Evolutionary conservation across 2,888 invertebrate genomes (phyloP), one percentile per base, ranked within the genome.

Genomic region (Nomada flava): DNA sequence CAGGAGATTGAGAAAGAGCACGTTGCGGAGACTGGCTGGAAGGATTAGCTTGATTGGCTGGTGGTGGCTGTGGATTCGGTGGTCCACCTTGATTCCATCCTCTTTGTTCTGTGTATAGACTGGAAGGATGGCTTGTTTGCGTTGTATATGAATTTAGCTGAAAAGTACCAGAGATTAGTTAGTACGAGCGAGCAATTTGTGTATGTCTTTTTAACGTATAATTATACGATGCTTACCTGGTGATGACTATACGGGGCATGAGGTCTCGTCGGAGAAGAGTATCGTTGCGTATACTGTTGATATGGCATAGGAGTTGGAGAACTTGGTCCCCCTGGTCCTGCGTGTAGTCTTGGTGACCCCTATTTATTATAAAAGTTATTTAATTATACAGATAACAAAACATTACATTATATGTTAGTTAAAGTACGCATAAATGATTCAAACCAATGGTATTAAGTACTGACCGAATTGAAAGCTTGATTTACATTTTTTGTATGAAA

Each of bases 281-380:
- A 94, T 76, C 94, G 93, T 86, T 93, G 94, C 72, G 92, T 92
- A 78, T 94, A 94, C 73, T 93, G 93, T 86, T 93, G 93, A 91
- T 94, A 94, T 90, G 93, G 92, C 92, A 93, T 92, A 76, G 93
- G 92, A 64, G 93, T 93, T 64, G 93, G 93, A 79, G 93, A 93
- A 90, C 92, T 93, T n/a, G 93, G 92, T 78, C 92, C 93, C 82
- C 92, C 93, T 68, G 93, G 92, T 73, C 93, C 93, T 83, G 92
- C 91, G 83, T 93, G 93, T 86, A 93, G 89, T 86, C 93, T 91
- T 67, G 93, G 93, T 29, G 93, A 93, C 79, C 93, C 92, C 93
- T 93, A 82, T 67, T 63, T 36, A 57, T 50, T n/a, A 50, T 13
- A 67, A 4, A 64, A 60, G 52, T 81, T 18, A 47, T 23, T 78